Evolutionary conservation across 2,797 vertebrate species (phyloP).

Genomic region (Kryptolebias ocellatus): DNA sequence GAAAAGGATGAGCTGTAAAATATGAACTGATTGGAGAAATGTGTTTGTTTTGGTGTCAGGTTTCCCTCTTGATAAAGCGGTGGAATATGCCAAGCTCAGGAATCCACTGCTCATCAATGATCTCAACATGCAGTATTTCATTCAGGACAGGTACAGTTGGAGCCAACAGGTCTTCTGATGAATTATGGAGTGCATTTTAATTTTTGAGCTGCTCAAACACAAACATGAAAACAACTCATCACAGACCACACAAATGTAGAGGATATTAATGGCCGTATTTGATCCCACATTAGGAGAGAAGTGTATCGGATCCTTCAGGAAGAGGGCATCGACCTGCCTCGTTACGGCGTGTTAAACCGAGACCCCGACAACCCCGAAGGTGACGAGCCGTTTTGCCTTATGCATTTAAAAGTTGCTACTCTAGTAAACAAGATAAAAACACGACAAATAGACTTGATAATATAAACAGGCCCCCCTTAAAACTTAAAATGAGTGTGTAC

Average conservation of each 20-base stretch:
- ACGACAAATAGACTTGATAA: too few species aligned
- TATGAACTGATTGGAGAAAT: background rate
- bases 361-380: conserved; percentile 94
- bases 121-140: conserved; percentile 98
- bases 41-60: conserved; percentile 75
- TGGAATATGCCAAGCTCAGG: conserved; percentile 93
- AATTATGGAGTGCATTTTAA: too few species aligned
- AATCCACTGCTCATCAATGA: conserved; percentile 97
- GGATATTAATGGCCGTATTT: background rate
- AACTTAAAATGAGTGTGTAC: too few species aligned
- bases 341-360: conserved; percentile 94
- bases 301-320: conserved; percentile 96
- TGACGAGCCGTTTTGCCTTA: conserved; percentile 38
- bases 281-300: conserved; percentile 86
- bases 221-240: background rate
- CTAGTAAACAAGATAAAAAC: background rate
- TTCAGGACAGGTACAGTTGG: conserved; percentile 91
- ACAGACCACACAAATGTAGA: background rate
- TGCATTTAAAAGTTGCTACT: background rate
- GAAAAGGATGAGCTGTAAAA: background rate
- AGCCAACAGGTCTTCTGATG: background rate
- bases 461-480: too few species aligned
- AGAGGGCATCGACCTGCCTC: conserved; percentile 95
- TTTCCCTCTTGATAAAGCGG: conserved; percentile 97
- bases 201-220: too few species aligned